Conservation (phyloP, 2,797 vertebrate species). For the Syngnathus rostellatus region DNA sequence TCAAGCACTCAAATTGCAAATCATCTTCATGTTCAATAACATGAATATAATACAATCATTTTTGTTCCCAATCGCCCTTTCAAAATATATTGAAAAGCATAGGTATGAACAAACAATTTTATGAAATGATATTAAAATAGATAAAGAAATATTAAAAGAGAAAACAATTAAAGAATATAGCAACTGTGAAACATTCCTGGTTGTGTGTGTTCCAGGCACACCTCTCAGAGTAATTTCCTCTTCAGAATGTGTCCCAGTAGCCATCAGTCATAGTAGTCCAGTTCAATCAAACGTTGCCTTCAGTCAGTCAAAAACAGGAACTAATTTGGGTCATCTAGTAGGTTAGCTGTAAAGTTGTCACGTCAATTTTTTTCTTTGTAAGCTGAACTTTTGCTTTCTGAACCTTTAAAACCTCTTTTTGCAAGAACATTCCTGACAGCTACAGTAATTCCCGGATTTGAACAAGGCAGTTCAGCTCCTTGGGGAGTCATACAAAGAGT, state of each 20-base stretch:
- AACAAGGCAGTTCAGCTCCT: constrained; percentile 32
- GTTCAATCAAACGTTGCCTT: not conserved
- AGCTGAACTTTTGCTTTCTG: not conserved
- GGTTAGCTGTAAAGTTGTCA: not conserved
- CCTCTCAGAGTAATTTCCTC: not conserved
- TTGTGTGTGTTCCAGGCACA: not conserved
- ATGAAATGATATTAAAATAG: too few species aligned
- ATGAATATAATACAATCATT: too few species aligned
- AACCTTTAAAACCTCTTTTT: not conserved
- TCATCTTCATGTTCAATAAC: too few species aligned
- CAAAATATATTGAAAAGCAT: too few species aligned
- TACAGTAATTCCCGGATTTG: constrained; percentile 13
- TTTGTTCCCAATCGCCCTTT: too few species aligned
- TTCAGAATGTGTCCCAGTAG: not conserved
- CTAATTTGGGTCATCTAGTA: not conserved
- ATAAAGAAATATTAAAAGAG: too few species aligned
- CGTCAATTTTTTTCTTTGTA: not conserved
- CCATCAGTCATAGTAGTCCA: not conserved
- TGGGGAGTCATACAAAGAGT: constrained; percentile 28
- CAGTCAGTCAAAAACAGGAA: not conserved
- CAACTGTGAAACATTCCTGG: too few species aligned
- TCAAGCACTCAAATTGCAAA: too few species aligned
- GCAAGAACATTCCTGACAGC: constrained; percentile 7
- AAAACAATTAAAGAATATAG: too few species aligned
- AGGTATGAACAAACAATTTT: too few species aligned